Evolutionary conservation across 2,888 invertebrate genomes (phyloP).

Genomic region (Drosophila emarginata): DNA sequence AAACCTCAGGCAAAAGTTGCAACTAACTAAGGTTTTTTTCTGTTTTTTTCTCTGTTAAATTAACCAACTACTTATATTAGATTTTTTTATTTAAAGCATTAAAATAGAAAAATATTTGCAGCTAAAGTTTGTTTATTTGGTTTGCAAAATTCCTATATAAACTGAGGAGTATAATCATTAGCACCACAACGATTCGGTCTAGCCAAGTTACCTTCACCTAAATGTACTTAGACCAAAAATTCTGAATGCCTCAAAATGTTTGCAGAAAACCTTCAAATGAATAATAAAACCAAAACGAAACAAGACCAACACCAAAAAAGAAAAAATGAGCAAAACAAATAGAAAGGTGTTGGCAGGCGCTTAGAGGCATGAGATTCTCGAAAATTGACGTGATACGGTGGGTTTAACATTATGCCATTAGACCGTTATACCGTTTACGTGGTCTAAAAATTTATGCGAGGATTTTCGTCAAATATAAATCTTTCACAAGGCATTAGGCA

Average conservation of each 20-base stretch:
- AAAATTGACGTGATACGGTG: conserved; percentile 50
- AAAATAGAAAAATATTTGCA: not conserved
- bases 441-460: conserved; percentile 61
- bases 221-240: conserved; percentile 11
- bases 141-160: not conserved
- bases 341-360: conserved; percentile 56
- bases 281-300: conserved; percentile 12
- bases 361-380: conserved; percentile 38
- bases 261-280: conserved; percentile 23
- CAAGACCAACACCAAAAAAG: not conserved
- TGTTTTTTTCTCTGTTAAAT: not conserved
- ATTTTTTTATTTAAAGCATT: not conserved
- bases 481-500: conserved; percentile 39
- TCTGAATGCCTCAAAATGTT: conserved; percentile 43
- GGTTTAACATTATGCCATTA: conserved; percentile 13
- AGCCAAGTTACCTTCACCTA: conserved; percentile 14
- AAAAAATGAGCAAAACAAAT: conserved; percentile 5
- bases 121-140: not conserved
- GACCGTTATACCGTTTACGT: conserved; percentile 45
- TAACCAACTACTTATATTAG: not conserved
- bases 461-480: conserved; percentile 63
- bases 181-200: not conserved
- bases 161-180: not conserved
- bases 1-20: not conserved
- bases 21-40: not conserved